Evolutionary conservation across 2,113 vertebrate species (phyloP).

Genomic region (Odocoileus hemionus): DNA sequence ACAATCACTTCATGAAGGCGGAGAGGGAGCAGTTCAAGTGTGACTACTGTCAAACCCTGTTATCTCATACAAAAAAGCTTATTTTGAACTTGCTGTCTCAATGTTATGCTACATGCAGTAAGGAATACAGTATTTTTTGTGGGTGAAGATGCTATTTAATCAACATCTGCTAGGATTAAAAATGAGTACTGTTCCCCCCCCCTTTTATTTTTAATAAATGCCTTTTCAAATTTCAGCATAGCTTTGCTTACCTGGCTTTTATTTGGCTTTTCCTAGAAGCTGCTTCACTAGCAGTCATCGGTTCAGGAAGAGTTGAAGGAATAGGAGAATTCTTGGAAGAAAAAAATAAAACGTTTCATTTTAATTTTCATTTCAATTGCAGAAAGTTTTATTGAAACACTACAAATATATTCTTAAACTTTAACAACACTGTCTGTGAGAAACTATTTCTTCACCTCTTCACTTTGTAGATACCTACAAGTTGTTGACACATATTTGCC

Average conservation of each 20-base stretch:
- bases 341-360: constrained; percentile 66
- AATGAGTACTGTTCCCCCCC: neutral
- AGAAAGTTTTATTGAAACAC: neutral
- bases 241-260: constrained; percentile 90
- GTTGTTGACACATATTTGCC: neutral
- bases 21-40: neutral
- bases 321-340: constrained; percentile 89
- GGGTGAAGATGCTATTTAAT: neutral
- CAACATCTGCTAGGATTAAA: neutral
- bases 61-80: neutral
- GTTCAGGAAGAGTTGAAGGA: constrained; percentile 92
- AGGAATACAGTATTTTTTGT: neutral
- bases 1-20: neutral
- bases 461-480: neutral
- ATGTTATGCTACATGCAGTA: neutral
- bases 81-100: neutral
- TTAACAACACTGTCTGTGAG: neutral
- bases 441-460: neutral
- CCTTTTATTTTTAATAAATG: neutral
- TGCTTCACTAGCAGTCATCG: constrained; percentile 93
- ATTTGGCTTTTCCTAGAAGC: constrained; percentile 96
- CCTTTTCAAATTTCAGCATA: neutral
- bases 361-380: constrained; percentile 37
- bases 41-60: neutral
- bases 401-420: neutral